Evolutionary conservation across 2,797 vertebrate genomes (phyloP).

Genomic region (Onychomys leucogaster): DNA sequence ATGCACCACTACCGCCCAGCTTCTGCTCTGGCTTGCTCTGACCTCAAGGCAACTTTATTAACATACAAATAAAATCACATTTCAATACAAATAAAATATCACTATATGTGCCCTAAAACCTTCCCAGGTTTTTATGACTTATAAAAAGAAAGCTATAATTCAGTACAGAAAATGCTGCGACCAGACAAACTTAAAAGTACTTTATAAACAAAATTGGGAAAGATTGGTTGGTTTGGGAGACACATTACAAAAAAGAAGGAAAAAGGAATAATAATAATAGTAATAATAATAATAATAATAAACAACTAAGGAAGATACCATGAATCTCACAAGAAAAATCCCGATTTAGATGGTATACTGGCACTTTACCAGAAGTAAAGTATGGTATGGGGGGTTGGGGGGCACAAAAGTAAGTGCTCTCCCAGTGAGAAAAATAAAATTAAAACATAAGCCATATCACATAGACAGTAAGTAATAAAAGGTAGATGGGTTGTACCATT

Average conservation of each 20-base stretch:
- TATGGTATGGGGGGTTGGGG: neutral
- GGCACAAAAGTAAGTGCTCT: neutral
- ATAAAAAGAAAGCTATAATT: neutral
- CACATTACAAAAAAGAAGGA: neutral
- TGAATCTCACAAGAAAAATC: neutral
- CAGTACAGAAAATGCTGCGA: neutral
- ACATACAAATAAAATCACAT: too few relatives aligned
- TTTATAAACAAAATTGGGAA: slow-evolving; percentile 43
- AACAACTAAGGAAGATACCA: neutral
- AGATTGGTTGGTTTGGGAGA: neutral
- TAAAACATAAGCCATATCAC: neutral
- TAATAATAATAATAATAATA: too few relatives aligned
- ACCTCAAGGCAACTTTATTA: too few relatives aligned
- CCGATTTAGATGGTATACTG: neutral
- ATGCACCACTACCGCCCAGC: too few relatives aligned
- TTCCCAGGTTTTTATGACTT: neutral
- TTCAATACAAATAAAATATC: too few relatives aligned
- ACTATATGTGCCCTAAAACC: neutral
- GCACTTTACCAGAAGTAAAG: neutral
- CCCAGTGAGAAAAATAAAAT: neutral
- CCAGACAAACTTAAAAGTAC: neutral
- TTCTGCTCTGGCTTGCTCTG: too few relatives aligned
- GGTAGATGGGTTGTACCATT: neutral
- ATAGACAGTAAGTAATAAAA: neutral
- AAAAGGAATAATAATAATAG: neutral